phyloP scores from a whole-genome alignment of 2,888 invertebrate species.

The Colostygia pectinataria region DNA sequence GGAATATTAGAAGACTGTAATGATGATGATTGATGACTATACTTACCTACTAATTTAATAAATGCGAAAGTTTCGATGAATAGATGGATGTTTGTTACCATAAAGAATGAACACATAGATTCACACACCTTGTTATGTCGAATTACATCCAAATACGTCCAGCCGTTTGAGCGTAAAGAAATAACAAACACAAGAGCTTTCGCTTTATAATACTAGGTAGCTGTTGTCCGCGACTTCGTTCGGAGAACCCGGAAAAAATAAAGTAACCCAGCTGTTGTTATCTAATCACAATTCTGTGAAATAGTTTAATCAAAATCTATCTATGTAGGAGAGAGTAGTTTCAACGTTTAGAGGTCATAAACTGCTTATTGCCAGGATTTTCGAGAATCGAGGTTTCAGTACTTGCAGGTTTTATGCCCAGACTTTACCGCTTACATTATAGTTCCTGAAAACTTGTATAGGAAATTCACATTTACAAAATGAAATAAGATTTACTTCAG shows the following conservation, averaged over 20 bases:
- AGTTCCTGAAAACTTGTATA: constrained; percentile 28
- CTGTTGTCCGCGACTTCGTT: no score
- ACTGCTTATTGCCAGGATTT: constrained; percentile 31
- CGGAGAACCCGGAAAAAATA: no score
- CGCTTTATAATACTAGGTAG: no score
- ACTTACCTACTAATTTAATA: no score
- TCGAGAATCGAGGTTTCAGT: constrained; percentile 28
- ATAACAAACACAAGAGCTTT: no score
- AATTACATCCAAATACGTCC: no score
- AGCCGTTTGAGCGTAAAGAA: no score
- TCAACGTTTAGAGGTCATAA: constrained; percentile 34
- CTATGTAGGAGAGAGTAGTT: constrained; percentile 27
- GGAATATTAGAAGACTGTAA: no score
- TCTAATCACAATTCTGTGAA: constrained; percentile 19
- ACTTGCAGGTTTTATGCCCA: constrained; percentile 25
- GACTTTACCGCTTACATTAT: constrained; percentile 25
- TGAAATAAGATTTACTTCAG: constrained; percentile 1
- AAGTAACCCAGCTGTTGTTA: constrained; percentile 8
- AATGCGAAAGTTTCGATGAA: not conserved
- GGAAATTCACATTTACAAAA: constrained; percentile 20
- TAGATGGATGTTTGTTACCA: no score
- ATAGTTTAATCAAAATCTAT: constrained; percentile 32
- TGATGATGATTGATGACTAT: no score
- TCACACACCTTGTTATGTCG: no score
- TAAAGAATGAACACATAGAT: no score